Base-by-base conservation (phyloP, 2,113 vertebrate genomes). In the Coracopsis vasa region DNA sequence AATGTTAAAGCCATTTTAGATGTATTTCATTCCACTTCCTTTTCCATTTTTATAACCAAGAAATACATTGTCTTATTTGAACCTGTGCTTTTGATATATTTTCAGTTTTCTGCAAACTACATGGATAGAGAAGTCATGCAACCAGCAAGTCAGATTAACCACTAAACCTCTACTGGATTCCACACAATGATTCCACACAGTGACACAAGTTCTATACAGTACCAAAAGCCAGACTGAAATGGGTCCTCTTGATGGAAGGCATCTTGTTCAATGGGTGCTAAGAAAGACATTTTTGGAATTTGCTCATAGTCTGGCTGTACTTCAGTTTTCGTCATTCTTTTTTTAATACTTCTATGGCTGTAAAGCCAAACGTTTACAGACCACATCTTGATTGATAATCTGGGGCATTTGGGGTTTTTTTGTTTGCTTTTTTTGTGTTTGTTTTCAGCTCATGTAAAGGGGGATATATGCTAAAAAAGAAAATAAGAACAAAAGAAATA, bases 331-430 rank as follows among this genome's bases (percentile, higher is more conserved):
- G 0, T 15, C 20, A 51, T 23, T 66, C 24, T 71, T 33, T 85
- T 44, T 65, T 71, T 16, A 71, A 72, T 71, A 75, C 10, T 0
- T 71, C 27, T 41, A 2, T 20, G 14, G 7, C n/a, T 83, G 7
- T 10, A n/a, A 91, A 75, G 20, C 10, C 2, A 61, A n/a, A 56
- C 16, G 4, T 51, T 75, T 47, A 58, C 11, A 3, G 21, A 51
- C 1, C 0, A 2, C 8, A 66, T 58, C 13, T 25, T 66, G 20
- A 61, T 25, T 44, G 7, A 7, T 19, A 51, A 23, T 48, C 62
- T 47, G 8, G 7, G 5, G 41, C 64, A 23, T 20, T 50, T 62
- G 9, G 0, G 4, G 0, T 0, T 4, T 13, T 3, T 20, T 44
- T n/a, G 9, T n/a, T 80, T 71, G 29, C 7, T 74, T 58, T 33